These are phyloP conservation scores for Acanthornis magna DNA, from an alignment of 2,797 vertebrate species.

Conservation along the genomic window DNA sequence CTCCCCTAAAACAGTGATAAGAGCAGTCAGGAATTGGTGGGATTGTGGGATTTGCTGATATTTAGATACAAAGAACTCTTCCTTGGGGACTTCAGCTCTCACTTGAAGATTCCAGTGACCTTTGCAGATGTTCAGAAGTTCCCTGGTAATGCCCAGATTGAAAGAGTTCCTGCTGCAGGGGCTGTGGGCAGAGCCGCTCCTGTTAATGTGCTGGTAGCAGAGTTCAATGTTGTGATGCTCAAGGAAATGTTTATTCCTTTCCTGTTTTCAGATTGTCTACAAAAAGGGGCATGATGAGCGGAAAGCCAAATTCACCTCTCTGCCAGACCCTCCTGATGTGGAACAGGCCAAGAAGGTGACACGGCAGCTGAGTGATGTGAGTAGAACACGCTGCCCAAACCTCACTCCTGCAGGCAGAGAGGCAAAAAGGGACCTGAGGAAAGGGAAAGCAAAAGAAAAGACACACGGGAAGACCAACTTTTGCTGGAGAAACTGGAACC, in stretches of 20 bases:
- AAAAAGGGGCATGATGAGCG: constrained; percentile 90
- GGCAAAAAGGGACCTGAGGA: not conserved
- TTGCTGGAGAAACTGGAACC: not conserved
- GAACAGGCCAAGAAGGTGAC: constrained; percentile 88
- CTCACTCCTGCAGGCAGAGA: not conserved
- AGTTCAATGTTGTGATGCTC: not conserved
- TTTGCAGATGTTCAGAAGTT: not conserved
- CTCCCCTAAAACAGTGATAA: not conserved
- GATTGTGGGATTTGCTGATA: not conserved
- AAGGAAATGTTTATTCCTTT: not conserved
- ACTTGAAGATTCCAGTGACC: not conserved
- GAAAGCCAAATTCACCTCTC: constrained; percentile 86
- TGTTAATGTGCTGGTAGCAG: not conserved
- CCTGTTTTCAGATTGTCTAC: constrained; percentile 83
- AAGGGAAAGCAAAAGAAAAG: not conserved
- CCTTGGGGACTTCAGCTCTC: not conserved
- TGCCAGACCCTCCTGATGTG: constrained; percentile 89
- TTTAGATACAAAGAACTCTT: not conserved
- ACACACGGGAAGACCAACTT: not conserved
- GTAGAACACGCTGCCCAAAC: constrained; percentile 12
- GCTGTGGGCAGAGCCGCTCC: not conserved
- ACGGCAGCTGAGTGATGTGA: constrained; percentile 91
- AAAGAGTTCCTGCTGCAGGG: not conserved
- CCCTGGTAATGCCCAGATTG: not conserved
- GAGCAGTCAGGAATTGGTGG: not conserved